Base-by-base conservation (phyloP, 2,888 invertebrate species). In the Lissocephala sabroskyi region DNA sequence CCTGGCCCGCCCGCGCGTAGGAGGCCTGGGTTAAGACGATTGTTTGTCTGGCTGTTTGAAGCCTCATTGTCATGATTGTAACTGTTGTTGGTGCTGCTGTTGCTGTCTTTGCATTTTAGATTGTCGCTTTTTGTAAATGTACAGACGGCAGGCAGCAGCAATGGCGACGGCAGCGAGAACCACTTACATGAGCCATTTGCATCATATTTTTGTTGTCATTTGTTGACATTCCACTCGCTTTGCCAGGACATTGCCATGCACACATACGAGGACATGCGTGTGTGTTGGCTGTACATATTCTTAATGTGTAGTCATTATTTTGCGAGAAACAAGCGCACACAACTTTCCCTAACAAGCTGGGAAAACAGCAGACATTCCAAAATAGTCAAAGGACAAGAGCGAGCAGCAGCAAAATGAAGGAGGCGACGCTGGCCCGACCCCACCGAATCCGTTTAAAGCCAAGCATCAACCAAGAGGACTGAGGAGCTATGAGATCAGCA, bases 131-230 rank as follows among this genome's bases (percentile, higher is more conserved):
- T 56, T 67, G 59, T 62, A 68, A 71, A 75, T 68, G 67, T 70
- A 52, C 11, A 29, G 3, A 29, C 11, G 11, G 10, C 3, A n/a
- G 11, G 4, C 16, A 13, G 16, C 4, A 7, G 10, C 9, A 14
- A 17, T n/a, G 14, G n/a, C 10, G 16, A 5, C 5, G 45, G 59
- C 62, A 62, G 60, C 65, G 63, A 65, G 59, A 80, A 75, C 60
- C 81, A 80, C 80, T 80, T 79, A 80, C 70, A 76, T 67, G 71
- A 78, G 59, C 68, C 78, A 80, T 80, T 79, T 79, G 78, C 78
- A 81, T 75, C 75, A 79, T 79, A 80, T 80, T 79, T 80, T 75
- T 79, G 74, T 80, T 79, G 81, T 70, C 80, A 78, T 79, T 63
- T 77, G 62, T 71, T 66, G 75, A 78, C 71, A 75, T 75, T 79